phyloP scores from a whole-genome alignment of 2,888 invertebrate genomes.

The Lucinisca nassula region DNA sequence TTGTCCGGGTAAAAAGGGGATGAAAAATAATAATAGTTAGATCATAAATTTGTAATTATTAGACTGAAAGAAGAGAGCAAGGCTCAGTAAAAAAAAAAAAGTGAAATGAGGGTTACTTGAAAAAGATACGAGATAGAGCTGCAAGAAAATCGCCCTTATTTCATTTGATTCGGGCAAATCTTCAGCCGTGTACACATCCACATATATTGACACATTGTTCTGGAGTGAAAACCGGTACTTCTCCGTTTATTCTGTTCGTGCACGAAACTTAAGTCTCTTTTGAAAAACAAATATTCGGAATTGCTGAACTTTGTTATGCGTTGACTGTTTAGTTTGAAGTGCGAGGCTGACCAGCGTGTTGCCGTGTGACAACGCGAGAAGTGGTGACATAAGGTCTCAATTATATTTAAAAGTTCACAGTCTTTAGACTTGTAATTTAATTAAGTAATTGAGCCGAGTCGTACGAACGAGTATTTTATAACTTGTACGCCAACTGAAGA shows the following conservation, averaged over 20 bases:
- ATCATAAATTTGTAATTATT: conserved; percentile 12
- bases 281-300: too few relatives aligned
- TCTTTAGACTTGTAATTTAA: neutral
- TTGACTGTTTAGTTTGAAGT: too few relatives aligned
- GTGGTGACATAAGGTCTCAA: neutral
- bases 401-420: neutral
- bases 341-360: neutral
- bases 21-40: conserved; percentile 5
- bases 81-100: neutral
- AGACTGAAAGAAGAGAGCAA: neutral
- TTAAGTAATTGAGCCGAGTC: neutral
- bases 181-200: too few relatives aligned
- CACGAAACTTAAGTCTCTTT: too few relatives aligned
- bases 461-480: too few relatives aligned
- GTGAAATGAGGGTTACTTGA: conserved; percentile 3
- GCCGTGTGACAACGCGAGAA: neutral
- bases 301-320: too few relatives aligned
- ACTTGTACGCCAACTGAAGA: too few relatives aligned
- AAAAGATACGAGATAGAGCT: neutral
- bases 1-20: neutral
- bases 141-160: neutral
- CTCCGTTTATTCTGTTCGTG: too few relatives aligned
- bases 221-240: too few relatives aligned
- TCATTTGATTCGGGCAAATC: too few relatives aligned
- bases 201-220: too few relatives aligned